These are phyloP conservation scores for Rhineura floridana DNA, from an alignment of 2,113 vertebrate genomes.

Conservation along the genomic window DNA sequence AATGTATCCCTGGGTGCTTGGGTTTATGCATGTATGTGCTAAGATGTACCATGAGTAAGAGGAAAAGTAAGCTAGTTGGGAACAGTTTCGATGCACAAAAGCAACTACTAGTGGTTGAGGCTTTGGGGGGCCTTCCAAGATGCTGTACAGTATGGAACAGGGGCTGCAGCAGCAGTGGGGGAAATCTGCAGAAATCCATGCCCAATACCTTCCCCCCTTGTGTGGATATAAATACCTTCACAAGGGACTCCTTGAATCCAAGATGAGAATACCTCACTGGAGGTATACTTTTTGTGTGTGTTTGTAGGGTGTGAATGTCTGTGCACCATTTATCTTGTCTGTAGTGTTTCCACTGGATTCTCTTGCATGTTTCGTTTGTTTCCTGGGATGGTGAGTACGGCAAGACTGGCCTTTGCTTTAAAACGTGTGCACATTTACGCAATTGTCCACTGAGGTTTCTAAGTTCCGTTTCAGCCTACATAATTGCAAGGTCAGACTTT, in stretches of 20 bases:
- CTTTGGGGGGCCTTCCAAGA: neutral
- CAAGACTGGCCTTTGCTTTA: slow-evolving; percentile 6
- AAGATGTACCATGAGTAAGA: neutral
- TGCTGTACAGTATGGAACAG: neutral
- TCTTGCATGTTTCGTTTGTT: slow-evolving; percentile 20
- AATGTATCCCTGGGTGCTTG: neutral
- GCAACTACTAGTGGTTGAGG: too few relatives aligned
- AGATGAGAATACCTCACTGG: too few relatives aligned
- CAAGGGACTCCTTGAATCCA: neutral
- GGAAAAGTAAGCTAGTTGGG: neutral
- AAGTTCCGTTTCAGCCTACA: neutral
- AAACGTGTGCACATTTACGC: neutral
- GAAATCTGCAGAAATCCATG: neutral
- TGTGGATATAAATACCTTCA: neutral
- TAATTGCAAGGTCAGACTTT: neutral
- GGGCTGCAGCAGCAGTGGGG: neutral
- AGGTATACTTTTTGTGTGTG: slow-evolving; percentile 41
- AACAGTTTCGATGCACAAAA: neutral
- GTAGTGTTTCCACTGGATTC: slow-evolving; percentile 7
- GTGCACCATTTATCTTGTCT: slow-evolving; percentile 16
- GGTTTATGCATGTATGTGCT: neutral
- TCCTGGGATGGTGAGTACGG: neutral
- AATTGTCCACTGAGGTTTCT: neutral
- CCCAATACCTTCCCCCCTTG: neutral
- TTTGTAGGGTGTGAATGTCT: slow-evolving; percentile 22